Evolutionary conservation across 2,888 invertebrate genomes (phyloP).

Genomic region (Terebella lapidaria): DNA sequence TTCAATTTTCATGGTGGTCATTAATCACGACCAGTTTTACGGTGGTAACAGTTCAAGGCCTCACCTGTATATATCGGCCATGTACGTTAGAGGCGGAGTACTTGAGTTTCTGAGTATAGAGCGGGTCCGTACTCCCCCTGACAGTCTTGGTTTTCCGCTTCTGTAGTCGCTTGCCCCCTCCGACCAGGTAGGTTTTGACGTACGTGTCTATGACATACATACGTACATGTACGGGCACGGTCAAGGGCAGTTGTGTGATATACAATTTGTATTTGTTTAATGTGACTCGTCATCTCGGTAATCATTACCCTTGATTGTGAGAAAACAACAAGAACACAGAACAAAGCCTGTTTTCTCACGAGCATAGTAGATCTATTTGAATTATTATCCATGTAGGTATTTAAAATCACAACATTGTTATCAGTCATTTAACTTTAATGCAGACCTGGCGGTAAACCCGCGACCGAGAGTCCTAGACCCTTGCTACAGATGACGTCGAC

Average conservation of each 20-base stretch:
- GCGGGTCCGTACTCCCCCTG: constrained; percentile 75
- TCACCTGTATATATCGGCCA: constrained; percentile 67
- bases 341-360: no score
- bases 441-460: constrained; percentile 64
- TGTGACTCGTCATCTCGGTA: no score
- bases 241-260: no score
- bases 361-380: no score
- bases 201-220: constrained; percentile 76
- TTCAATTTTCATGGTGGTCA: background rate
- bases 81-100: constrained; percentile 62
- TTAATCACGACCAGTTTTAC: background rate
- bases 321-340: no score
- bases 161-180: constrained; percentile 81
- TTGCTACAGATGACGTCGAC: constrained; percentile 75
- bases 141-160: constrained; percentile 86
- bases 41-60: background rate
- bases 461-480: constrained; percentile 66
- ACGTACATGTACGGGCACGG: no score
- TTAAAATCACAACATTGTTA: no score
- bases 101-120: constrained; percentile 81
- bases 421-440: no score
- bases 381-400: no score
- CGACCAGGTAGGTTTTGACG: constrained; percentile 86
- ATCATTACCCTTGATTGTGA: no score
- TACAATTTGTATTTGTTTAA: no score